phyloP scores from a whole-genome alignment of 92 coral and sea anemone genomes.

The Paragorgia papillata region DNA sequence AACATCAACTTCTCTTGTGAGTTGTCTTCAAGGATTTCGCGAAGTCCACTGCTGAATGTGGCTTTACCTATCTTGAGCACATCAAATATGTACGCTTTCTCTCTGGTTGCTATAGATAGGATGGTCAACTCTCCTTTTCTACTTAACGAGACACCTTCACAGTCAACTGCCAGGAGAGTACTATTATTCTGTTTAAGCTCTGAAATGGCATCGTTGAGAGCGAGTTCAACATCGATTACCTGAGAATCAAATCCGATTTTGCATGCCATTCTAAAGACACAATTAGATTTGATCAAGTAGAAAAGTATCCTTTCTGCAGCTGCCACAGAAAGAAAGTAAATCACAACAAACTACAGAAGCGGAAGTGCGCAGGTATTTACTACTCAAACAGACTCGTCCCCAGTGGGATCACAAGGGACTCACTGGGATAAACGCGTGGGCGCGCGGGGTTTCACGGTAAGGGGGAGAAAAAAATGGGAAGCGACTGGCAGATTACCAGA shows the following conservation, averaged over 20 bases:
- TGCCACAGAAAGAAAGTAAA: no score
- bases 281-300: no score
- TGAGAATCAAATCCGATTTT: conserved; percentile 44
- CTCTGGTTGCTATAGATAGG: conserved; percentile 69
- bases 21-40: conserved; percentile 72
- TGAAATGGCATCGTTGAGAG: conserved; percentile 53
- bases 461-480: no score
- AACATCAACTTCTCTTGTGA: conserved; percentile 69
- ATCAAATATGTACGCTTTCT: conserved; percentile 69
- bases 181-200: conserved; percentile 60
- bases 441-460: no score
- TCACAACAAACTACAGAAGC: no score
- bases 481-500: no score
- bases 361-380: no score
- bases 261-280: conserved; percentile 27
- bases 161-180: conserved; percentile 71
- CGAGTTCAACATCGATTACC: conserved; percentile 55
- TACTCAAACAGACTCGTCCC: no score
- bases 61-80: conserved; percentile 60
- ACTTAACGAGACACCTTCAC: conserved; percentile 74
- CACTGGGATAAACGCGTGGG: no score
- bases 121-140: conserved; percentile 74
- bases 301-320: no score
- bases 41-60: conserved; percentile 62
- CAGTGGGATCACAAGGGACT: no score